phyloP scores from a whole-genome alignment of 2,888 invertebrate genomes.

The Coecobrya sp. region DNA sequence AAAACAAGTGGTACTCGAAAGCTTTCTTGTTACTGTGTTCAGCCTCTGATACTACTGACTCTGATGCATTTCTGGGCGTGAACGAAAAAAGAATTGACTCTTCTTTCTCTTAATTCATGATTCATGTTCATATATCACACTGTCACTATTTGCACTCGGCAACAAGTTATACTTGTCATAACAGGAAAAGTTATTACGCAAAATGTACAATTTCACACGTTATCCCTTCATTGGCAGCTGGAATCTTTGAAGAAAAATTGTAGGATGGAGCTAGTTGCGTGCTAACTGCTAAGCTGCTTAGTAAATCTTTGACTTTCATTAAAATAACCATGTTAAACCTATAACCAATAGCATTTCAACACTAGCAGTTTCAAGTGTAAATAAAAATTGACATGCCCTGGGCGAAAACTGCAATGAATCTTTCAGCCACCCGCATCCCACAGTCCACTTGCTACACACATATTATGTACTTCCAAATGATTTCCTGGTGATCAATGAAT shows the following conservation, averaged over 20 bases:
- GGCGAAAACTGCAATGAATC: conserved; percentile 34
- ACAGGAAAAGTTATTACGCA: neutral
- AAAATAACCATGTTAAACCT: neutral
- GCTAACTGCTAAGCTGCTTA: neutral
- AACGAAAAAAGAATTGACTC: neutral
- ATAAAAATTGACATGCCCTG: neutral
- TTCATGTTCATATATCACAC: conserved; percentile 17
- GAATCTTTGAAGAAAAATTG: neutral
- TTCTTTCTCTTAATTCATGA: neutral
- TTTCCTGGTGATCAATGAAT: neutral
- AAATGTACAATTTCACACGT: neutral
- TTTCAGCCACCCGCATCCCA: neutral
- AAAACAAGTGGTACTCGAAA: neutral
- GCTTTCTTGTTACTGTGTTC: neutral
- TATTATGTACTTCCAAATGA: neutral
- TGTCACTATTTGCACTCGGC: neutral
- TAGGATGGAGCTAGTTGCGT: neutral
- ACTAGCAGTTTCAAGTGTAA: conserved; percentile 5
- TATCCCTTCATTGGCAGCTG: too few species aligned
- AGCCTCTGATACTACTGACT: too few species aligned
- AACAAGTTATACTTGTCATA: conserved; percentile 4
- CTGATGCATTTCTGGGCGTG: conserved; percentile 26
- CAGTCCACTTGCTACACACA: neutral
- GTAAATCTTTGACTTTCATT: conserved; percentile 25
- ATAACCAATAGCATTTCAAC: neutral